Base-by-base conservation (phyloP, 2,113 vertebrate genomes). In the Dasyornis broadbenti region DNA sequence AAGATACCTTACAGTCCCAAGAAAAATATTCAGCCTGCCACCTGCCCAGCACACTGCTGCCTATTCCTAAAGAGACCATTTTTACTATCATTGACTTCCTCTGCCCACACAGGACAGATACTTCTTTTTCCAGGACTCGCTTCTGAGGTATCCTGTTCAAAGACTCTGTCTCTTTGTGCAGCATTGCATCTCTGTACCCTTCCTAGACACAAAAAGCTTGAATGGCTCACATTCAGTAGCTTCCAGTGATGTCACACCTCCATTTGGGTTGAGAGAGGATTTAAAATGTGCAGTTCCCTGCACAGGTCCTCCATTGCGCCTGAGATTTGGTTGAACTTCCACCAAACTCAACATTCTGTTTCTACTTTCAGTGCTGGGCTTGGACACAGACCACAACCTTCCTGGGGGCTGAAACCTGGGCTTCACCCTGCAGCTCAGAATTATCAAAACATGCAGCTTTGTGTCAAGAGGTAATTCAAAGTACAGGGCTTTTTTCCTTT, bases 311-410 rank as follows among this genome's bases (percentile, higher is more conserved):
- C 11, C 39, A 1, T 1, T 31, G n/a, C 33, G 37, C 22, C 2
- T 59, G 49, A 66, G 65, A n/a, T 64, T 50, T 82, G 69, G 57
- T 13, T n/a, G 30, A 52, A n/a, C 7, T 17, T 80, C 30, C 15
- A 33, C 19, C 31, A 28, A 87, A 66, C 45, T 59, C 81, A 52
- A 4, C 0, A 0, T 15, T 39, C 13, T 57, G 13, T 52, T 90
- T 82, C 54, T 16, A 50, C 27, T 72, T 31, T 39, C 21, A 26
- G 24, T 3, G 2, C 40, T 50, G 27, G n/a, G 23, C 30, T 77
- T 45, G 40, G 45, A 82, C 70, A 64, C 13, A 80, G 37, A 49
- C 11, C 3, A 1, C 35, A 82, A 40, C 40, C 35, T 78, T 47
- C 35, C 31, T 64, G 33, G 3, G 8, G 20, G 11, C 23, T 19